phyloP scores from a whole-genome alignment of 1,140 invertebrate species.

The Drosophila micromelanica region DNA sequence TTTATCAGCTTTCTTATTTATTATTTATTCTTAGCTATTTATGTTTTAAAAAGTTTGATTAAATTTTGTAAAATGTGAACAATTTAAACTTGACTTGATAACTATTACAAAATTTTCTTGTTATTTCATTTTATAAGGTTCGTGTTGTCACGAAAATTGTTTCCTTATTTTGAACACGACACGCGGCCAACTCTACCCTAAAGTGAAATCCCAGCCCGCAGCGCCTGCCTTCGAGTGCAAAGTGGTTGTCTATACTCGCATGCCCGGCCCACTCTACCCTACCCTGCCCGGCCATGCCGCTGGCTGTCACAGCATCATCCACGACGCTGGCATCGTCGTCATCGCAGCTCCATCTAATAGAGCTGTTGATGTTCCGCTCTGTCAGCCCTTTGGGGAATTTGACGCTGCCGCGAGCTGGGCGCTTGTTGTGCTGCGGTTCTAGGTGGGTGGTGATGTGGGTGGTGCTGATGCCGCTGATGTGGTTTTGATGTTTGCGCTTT shows the following conservation, averaged over 20 bases:
- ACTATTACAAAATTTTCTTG: too few species aligned
- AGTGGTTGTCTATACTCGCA: slow-evolving; percentile 47
- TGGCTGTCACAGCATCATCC: slow-evolving; percentile 26
- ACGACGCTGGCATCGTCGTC: slow-evolving; percentile 21
- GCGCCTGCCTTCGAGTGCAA: slow-evolving; percentile 36
- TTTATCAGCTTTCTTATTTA: too few species aligned
- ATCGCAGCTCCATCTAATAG: slow-evolving; percentile 66
- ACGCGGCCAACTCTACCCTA: not conserved
- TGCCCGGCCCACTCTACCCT: not conserved
- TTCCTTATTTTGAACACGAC: not conserved
- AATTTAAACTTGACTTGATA: too few species aligned
- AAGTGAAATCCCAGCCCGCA: slow-evolving; percentile 25
- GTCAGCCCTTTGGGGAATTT: slow-evolving; percentile 72
- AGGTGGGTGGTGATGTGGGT: slow-evolving; percentile 17
- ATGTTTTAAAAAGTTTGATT: too few species aligned
- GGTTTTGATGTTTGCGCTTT: slow-evolving; percentile 78
- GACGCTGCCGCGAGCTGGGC: slow-evolving; percentile 46
- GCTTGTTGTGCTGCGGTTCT: slow-evolving; percentile 22
- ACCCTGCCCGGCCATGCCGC: not conserved
- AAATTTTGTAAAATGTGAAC: too few species aligned
- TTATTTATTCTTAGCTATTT: too few species aligned
- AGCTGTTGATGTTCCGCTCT: slow-evolving; percentile 76
- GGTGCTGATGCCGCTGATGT: slow-evolving; percentile 56
- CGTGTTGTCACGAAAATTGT: too few species aligned
- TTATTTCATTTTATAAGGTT: too few species aligned